phyloP scores from a whole-genome alignment of 2,113 vertebrate species.

The Etia nguti region DNA sequence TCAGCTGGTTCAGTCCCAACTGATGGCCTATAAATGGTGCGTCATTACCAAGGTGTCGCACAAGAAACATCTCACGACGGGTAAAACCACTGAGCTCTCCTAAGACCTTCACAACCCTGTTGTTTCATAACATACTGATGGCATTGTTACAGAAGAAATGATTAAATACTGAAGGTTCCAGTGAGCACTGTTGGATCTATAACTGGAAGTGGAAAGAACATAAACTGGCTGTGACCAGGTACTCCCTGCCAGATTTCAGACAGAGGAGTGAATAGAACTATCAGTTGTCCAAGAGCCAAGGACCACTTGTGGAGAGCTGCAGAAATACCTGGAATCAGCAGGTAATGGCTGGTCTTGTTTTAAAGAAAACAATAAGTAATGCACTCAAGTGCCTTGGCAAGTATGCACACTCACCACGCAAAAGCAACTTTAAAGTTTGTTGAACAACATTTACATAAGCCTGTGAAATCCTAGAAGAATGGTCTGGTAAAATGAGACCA shows the following conservation, averaged over 20 bases:
- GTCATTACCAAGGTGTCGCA: neutral
- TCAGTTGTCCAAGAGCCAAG: neutral
- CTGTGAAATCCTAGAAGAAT: neutral
- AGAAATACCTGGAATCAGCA: neutral
- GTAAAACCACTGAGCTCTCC: neutral
- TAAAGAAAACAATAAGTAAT: neutral
- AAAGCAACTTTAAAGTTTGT: neutral
- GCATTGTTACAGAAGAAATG: neutral
- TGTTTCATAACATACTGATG: neutral
- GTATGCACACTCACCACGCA: neutral
- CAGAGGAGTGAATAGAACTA: neutral
- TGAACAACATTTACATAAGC: neutral
- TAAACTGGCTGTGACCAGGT: neutral
- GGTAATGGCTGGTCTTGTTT: neutral
- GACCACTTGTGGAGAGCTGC: neutral
- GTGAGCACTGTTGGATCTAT: neutral
- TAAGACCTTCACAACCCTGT: neutral
- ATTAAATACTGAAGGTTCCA: neutral
- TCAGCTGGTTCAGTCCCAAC: neutral
- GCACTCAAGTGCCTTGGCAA: neutral
- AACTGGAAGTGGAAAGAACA: neutral
- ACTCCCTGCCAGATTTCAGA: neutral
- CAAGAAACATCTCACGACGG: neutral
- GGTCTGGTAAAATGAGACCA: neutral
- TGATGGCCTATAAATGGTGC: neutral